These are phyloP conservation scores for Atta texana DNA, from an alignment of 1,140 invertebrate species.

Conservation along the genomic window DNA sequence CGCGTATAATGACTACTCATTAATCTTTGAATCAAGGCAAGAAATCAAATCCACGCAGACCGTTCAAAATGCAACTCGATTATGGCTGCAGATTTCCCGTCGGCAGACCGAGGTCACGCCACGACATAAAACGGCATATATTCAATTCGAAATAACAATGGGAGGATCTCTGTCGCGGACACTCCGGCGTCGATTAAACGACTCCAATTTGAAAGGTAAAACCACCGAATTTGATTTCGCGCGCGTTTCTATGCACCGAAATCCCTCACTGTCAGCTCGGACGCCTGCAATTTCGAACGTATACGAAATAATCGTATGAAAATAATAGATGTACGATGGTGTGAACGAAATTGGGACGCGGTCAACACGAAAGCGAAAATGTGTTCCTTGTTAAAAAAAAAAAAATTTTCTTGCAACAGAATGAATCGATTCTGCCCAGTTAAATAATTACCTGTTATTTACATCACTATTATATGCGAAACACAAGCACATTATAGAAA, in stretches of 20 bases:
- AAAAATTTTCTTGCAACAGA: background rate
- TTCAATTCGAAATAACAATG: slow-evolving; percentile 63
- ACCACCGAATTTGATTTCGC: slow-evolving; percentile 62
- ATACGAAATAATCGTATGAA: slow-evolving; percentile 60
- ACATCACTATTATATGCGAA: background rate
- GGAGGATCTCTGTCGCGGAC: slow-evolving; percentile 53
- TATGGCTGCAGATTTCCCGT: slow-evolving; percentile 42
- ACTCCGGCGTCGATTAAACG: slow-evolving; percentile 59
- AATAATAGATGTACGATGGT: slow-evolving; percentile 46
- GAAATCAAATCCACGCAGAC: slow-evolving; percentile 49
- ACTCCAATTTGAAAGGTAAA: slow-evolving; percentile 59
- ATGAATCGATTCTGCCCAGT: background rate
- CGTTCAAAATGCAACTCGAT: slow-evolving; percentile 57
- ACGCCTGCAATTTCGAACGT: background rate
- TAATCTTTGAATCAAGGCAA: slow-evolving; percentile 44
- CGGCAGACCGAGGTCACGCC: slow-evolving; percentile 42
- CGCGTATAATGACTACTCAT: slow-evolving; percentile 12
- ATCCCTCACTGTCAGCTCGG: slow-evolving; percentile 59
- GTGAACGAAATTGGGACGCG: slow-evolving; percentile 10
- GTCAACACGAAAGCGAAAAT: slow-evolving; percentile 33
- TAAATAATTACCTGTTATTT: background rate
- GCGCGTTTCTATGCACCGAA: slow-evolving; percentile 59
- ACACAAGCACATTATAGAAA: background rate
- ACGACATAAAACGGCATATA: slow-evolving; percentile 57
- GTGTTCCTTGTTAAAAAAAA: background rate